Evolutionary conservation across 2,888 invertebrate genomes (phyloP).

Genomic region (Rhamphomyia laevipes): DNA sequence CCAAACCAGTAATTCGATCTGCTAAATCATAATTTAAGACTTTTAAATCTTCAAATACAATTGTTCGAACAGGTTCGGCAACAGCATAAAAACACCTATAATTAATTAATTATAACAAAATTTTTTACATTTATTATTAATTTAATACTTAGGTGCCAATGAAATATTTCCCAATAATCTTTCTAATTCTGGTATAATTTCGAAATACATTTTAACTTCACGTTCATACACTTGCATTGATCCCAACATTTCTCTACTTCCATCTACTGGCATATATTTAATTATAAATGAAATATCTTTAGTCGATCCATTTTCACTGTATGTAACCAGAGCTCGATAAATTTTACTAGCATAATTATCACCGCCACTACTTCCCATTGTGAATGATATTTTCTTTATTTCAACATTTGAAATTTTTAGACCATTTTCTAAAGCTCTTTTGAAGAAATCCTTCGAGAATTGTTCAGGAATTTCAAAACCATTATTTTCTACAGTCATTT

Average conservation of each 20-base stretch:
- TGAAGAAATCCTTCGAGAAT: slow-evolving; percentile 12
- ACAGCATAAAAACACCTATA: slow-evolving; percentile 3
- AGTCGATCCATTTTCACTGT: neutral
- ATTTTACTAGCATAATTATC: slow-evolving; percentile 15
- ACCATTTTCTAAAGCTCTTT: slow-evolving; percentile 11
- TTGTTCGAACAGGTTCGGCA: slow-evolving; percentile 12
- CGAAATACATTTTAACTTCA: slow-evolving; percentile 18
- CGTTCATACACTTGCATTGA: slow-evolving; percentile 16
- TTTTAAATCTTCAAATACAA: slow-evolving; percentile 27
- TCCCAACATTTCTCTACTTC: slow-evolving; percentile 13
- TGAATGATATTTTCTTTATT: slow-evolving; percentile 10
- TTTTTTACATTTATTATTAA: too few relatives aligned
- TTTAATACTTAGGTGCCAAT: neutral
- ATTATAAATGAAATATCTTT: slow-evolving; percentile 12
- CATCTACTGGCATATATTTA: slow-evolving; percentile 13
- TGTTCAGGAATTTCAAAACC: slow-evolving; percentile 11
- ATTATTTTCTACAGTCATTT: slow-evolving; percentile 2
- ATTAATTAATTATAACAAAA: too few relatives aligned
- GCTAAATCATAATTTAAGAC: slow-evolving; percentile 35
- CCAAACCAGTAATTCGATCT: slow-evolving; percentile 39
- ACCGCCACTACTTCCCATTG: slow-evolving; percentile 14
- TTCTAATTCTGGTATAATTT: slow-evolving; percentile 15
- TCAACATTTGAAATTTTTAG: slow-evolving; percentile 8
- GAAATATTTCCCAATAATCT: slow-evolving; percentile 4
- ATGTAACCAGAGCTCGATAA: slow-evolving; percentile 11